Evolutionary conservation across 1,140 invertebrate species (phyloP), one percentile per base, ranked within the genome.

Genomic region (Heliconius nattereri): DNA sequence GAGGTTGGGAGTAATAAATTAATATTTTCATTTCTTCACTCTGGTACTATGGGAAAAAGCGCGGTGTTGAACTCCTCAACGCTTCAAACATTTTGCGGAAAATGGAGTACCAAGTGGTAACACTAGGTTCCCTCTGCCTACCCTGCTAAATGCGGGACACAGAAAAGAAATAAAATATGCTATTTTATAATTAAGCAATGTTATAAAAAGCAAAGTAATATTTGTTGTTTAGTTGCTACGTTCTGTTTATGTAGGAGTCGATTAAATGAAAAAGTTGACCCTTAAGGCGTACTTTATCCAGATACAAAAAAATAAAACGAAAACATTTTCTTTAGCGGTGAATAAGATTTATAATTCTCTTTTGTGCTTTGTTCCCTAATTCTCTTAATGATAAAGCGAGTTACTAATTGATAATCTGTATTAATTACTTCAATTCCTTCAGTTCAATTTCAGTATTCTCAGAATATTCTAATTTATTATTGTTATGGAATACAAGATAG

Each of bases 341-440:
- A 49, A 73, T 37, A 73, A 73, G 23, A 40, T 73, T 73, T 49
- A 73, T 73, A 73, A 73, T 73, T 45, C 20, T 73, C 40, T 52
- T 73, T 72, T 20, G 35, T 52, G 72, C 72, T 73, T 26, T 49
- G 72, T 49, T 73, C 23, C 72, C 40, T 45, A 73, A 73, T 35
- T 72, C 35, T 40, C 35, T 23, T 72, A 37, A 49, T 49, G 49
- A 73, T 49, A n/a, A 45, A 73, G 72, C 40, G 40, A 73, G 40
- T 73, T 45, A 52, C 72, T 73, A 73, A 73, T 52, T 73, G 72
- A 73, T 73, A 73, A 73, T 73, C 40, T 40, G 72, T 45, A 49
- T 49, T 73, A 71, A 71, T 71, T 71, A 71, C 32, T 71, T 71
- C 71, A 71, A 71, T 37, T 71, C n/a, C 71, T 66, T 26, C 3